These are phyloP conservation scores for Argyra leucocephala DNA, from an alignment of 2,888 invertebrate genomes.

Conservation along the genomic window DNA sequence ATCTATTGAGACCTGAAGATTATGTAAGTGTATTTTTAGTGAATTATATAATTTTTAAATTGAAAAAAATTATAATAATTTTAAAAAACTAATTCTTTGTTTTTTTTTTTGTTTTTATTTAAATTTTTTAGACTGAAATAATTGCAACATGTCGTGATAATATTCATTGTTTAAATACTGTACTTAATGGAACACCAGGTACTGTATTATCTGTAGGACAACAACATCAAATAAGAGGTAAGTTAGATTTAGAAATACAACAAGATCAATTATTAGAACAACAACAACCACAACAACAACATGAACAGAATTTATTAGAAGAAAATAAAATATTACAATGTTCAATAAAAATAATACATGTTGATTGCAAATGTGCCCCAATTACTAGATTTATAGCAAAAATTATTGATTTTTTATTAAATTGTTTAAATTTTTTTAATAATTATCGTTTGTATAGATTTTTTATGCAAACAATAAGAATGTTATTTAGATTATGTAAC, in stretches of 20 bases:
- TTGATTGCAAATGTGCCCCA: constrained; percentile 40
- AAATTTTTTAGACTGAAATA: constrained; percentile 76
- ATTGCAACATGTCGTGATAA: constrained; percentile 78
- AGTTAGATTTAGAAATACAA: too few species aligned
- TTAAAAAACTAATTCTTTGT: neutral
- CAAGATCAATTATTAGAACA: too few species aligned
- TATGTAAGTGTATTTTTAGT: constrained; percentile 37
- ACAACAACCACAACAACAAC: constrained; percentile 18
- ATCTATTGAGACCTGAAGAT: constrained; percentile 43
- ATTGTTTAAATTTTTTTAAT: constrained; percentile 36
- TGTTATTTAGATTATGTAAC: constrained; percentile 31
- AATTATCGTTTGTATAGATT: constrained; percentile 38
- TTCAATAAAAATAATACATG: constrained; percentile 20
- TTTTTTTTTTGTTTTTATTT: constrained; percentile 15
- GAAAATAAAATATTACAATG: constrained; percentile 9
- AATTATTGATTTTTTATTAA: constrained; percentile 38
- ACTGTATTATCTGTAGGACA: constrained; percentile 48
- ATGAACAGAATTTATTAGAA: constrained; percentile 8
- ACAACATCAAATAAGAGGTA: constrained; percentile 54
- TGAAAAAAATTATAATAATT: neutral
- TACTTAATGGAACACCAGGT: constrained; percentile 49
- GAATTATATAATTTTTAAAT: neutral
- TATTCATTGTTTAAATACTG: constrained; percentile 66
- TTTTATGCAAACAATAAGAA: constrained; percentile 33
- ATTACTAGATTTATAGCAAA: constrained; percentile 42